These are phyloP conservation scores for Cricetomys ansorgei DNA, from an alignment of 2,113 vertebrate genomes.

Conservation along the genomic window DNA sequence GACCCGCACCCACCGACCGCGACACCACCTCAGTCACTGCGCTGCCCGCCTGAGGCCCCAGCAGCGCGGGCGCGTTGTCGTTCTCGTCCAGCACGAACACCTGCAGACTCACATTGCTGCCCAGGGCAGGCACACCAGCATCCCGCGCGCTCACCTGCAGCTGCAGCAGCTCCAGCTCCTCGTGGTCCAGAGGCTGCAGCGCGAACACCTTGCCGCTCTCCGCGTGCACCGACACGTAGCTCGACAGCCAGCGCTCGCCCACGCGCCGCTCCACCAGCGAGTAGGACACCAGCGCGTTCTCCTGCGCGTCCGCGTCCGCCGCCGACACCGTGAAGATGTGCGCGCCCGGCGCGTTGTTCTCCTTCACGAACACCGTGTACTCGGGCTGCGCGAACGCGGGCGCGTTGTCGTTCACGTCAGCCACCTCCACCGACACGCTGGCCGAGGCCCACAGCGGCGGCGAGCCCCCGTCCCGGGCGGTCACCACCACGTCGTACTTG, in stretches of 20 bases:
- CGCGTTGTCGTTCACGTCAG: slow-evolving; percentile 87
- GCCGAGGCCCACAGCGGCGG: slow-evolving; percentile 82
- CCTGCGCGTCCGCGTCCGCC: slow-evolving; percentile 43
- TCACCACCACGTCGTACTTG: slow-evolving; percentile 85
- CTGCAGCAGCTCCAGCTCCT: too few relatives aligned
- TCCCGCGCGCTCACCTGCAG: too few relatives aligned
- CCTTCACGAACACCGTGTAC: slow-evolving; percentile 83
- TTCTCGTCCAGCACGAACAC: background rate
- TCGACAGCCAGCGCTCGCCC: too few relatives aligned
- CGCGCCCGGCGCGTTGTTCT: slow-evolving; percentile 60
- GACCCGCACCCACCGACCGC: slow-evolving; percentile 75
- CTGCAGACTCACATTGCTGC: too few relatives aligned
- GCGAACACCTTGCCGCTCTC: too few relatives aligned
- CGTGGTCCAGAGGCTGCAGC: too few relatives aligned
- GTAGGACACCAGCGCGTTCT: too few relatives aligned
- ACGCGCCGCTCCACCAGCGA: too few relatives aligned
- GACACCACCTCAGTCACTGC: slow-evolving; percentile 41
- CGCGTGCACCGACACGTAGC: too few relatives aligned
- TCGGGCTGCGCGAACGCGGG: slow-evolving; percentile 80
- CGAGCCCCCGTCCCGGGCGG: slow-evolving; percentile 71
- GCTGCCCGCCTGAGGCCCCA: background rate
- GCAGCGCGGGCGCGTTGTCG: background rate
- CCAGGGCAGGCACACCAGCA: too few relatives aligned
- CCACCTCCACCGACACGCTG: too few relatives aligned
- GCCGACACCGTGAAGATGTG: slow-evolving; percentile 29